Percentiles rank a stretch among this genome's conserved stretches.
Conservation (phyloP, 2,113 vertebrate species). For the Suncus etruscus region DNA sequence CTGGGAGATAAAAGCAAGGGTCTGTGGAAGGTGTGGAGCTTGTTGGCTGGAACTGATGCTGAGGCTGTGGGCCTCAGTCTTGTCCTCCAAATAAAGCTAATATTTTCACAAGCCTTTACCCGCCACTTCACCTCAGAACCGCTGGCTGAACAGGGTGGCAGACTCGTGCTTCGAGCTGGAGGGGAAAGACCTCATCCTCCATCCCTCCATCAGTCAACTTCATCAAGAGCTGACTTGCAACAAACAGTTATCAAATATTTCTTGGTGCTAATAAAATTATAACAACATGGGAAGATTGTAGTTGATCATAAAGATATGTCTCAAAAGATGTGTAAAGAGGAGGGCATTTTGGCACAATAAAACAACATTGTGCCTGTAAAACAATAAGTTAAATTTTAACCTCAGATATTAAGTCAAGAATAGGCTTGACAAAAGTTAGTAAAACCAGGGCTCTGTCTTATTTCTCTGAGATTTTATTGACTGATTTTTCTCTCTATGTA, state of each 20-base stretch:
- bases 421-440: background rate
- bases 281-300: slow-evolving; percentile 1
- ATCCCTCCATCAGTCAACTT: too few species aligned
- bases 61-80: too few species aligned
- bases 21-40: too few species aligned
- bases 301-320: background rate
- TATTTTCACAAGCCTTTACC: too few species aligned
- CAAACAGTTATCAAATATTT: background rate
- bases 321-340: background rate
- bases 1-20: too few species aligned
- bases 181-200: too few species aligned
- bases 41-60: too few species aligned
- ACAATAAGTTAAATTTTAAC: background rate
- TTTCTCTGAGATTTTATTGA: background rate
- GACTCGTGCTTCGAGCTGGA: too few species aligned
- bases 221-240: too few species aligned
- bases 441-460: slow-evolving; percentile 11
- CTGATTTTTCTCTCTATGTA: background rate
- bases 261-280: background rate
- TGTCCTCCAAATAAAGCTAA: too few species aligned
- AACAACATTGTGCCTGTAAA: background rate
- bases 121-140: too few species aligned
- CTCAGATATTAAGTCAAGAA: background rate
- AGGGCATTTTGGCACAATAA: background rate
- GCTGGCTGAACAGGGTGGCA: too few species aligned